Percentiles rank a stretch among this genome's conserved stretches.
Conservation (phyloP, 2,113 vertebrate species). For the Copsychus sechellarum region DNA sequence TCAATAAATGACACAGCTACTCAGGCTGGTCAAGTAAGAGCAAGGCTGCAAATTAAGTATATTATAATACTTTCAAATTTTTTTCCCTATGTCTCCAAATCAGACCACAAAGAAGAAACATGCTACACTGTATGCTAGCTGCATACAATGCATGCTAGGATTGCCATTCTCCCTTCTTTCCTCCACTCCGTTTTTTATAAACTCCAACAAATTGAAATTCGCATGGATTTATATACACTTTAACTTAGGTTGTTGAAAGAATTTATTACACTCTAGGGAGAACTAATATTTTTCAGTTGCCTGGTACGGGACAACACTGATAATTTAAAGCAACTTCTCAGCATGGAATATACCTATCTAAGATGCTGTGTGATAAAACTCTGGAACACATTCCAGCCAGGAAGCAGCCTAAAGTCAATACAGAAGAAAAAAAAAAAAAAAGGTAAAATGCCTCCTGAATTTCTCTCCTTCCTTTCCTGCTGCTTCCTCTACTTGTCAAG, state of each 20-base stretch:
- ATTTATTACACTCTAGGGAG: neutral
- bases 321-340: neutral
- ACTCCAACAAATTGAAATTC: neutral
- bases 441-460: neutral
- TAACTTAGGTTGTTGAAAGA: neutral
- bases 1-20: neutral
- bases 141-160: neutral
- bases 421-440: neutral
- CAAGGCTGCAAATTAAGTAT: neutral
- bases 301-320: neutral
- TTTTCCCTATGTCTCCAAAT: neutral
- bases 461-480: neutral
- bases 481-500: neutral
- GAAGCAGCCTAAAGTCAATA: neutral
- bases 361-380: neutral
- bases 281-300: neutral
- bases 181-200: neutral
- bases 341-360: neutral
- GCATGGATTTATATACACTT: neutral
- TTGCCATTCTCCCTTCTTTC: neutral
- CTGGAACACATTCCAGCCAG: neutral
- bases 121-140: neutral
- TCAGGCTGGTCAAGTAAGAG: neutral
- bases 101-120: neutral
- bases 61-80: neutral